Evolutionary conservation across 2,888 invertebrate species (phyloP), one percentile per base, ranked within the genome.

Genomic region (Drepanosiphum platanoidis): DNA sequence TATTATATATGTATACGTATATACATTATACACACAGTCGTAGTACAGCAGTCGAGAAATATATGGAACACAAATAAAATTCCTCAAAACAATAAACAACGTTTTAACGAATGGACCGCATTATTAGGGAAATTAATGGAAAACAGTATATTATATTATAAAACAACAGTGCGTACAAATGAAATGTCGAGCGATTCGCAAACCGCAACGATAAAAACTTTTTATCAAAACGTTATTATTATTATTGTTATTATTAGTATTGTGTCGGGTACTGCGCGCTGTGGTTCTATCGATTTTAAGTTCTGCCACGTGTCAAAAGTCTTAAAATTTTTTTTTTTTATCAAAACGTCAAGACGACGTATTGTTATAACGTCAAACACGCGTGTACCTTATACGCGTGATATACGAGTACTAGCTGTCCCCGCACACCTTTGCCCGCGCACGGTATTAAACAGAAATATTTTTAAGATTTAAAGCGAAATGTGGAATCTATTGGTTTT

Each of bases 61-160:
- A 11, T 74, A 52, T 52, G n/a, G 34, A n/a, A 36, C 77, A 61
- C 61, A 61, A 77, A 77, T 75, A 75, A 52, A 58, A 58, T 58
- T 34, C 3, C 75, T 34, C 7, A 15, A 34, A 32, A 75, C 75
- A n/a, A 58, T 75, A 52, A 58, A 75, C 75, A 58, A 32, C 72
- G 32, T 46, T 32, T 46, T 72, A 72, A 46, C 46, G 46, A 72
- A 72, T 46, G 32, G 39, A 46, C 72, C 46, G 46, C 46, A 46
- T 72, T 72, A 72, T 46, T 46, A 72, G 72, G 18, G 72, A 72
- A 46, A 46, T 72, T 72, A 32, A 72, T 72, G 72, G 39, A 72
- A 72, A 46, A 72, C 30, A 72, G 72, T 72, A 46, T 32, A 72
- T 46, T 70, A n/a, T n/a, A n/a, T n/a, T 71, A 70, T 11, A 36